Percentiles rank a stretch among this genome's conserved stretches.
phyloP scores from a whole-genome alignment of 2,888 invertebrate genomes.

The Napeogenes inachia region DNA sequence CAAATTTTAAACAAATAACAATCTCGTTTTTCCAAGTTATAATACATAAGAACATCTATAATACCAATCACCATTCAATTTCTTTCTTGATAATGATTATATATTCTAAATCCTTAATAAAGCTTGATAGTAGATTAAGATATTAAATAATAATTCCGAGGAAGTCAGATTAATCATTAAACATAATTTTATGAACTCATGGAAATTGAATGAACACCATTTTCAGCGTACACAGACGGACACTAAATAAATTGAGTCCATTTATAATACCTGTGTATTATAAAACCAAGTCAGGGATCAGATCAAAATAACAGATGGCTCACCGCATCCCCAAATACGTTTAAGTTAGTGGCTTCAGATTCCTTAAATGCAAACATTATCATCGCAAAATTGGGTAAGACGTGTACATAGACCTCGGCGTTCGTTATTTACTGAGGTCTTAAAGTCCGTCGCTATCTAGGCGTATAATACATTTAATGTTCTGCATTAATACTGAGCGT shows the following conservation, averaged over 20 bases:
- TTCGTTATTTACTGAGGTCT: constrained; percentile 34
- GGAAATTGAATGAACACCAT: constrained; percentile 38
- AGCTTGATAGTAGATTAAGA: constrained; percentile 29
- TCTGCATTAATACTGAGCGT: constrained; percentile 57
- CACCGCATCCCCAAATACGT: constrained; percentile 27
- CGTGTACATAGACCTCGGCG: constrained; percentile 32
- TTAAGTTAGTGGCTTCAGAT: constrained; percentile 16
- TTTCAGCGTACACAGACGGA: constrained; percentile 37
- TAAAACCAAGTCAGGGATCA: constrained; percentile 22
- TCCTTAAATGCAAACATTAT: constrained; percentile 33
- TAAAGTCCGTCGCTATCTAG: constrained; percentile 32
- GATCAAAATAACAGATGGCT: constrained; percentile 10
- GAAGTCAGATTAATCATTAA: constrained; percentile 40
- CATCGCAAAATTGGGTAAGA: constrained; percentile 27
- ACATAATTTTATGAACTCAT: neutral
- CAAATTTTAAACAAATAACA: constrained; percentile 57
- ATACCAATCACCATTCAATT: constrained; percentile 34
- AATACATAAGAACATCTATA: constrained; percentile 34
- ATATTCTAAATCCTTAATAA: constrained; percentile 34
- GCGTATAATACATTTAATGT: constrained; percentile 52
- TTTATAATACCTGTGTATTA: constrained; percentile 19
- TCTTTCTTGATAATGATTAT: constrained; percentile 36
- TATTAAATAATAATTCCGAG: constrained; percentile 34
- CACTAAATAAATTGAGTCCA: constrained; percentile 37
- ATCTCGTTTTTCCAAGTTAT: constrained; percentile 48